Base-by-base conservation (phyloP, 2,113 vertebrate species). In the Alexandromys fortis region DNA sequence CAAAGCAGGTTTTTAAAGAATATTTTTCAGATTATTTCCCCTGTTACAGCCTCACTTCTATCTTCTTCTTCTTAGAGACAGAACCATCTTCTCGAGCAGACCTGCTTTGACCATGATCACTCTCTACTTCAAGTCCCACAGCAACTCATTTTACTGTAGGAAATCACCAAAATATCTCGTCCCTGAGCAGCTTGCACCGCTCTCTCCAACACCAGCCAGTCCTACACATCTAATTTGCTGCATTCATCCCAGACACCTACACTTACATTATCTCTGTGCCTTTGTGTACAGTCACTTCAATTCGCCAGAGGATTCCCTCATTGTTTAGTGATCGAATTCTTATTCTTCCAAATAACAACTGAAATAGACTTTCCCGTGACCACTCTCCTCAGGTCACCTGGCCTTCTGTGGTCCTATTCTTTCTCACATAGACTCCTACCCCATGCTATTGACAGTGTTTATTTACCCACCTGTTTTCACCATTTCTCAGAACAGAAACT, bases 291-390 rank as follows among this genome's bases (percentile, higher is more conserved):
- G 12, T 73, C 8, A 67, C 35, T 92, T 90, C 45, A 94, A 22
- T 76, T 92, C 63, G 70, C 5, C 85, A 68, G 86, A 79, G 86
- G 92, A 35, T 52, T 70, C 4, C 1, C 26, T 38, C 0, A 35
- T 78, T 90, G 21, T 96, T 96, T 79, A 73, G 10, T 92, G 30
- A 89, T 38, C 0, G 35, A 78, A 97, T 92, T 92, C 30, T 88
- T 86, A 26, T 88, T 82, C 19, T 96, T 86, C 61, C 45, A 73
- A 82, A 33, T 33, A 96, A 79, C n/a, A 96, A 26, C 45, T 52
- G 58, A 83, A 86, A 91, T 76, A 67, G 45, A 61, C 52, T 91
- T 0, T 85, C 22, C 65, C 38, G 7, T 47, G 17, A 58, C 24
- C 70, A 45, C 24, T 78, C 1, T 67, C 35, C 21, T 90, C 28